Evolutionary conservation across 2,113 vertebrate genomes (phyloP), one percentile per base, ranked within the genome.

Genomic region (Oncorhynchus tshawytscha): DNA sequence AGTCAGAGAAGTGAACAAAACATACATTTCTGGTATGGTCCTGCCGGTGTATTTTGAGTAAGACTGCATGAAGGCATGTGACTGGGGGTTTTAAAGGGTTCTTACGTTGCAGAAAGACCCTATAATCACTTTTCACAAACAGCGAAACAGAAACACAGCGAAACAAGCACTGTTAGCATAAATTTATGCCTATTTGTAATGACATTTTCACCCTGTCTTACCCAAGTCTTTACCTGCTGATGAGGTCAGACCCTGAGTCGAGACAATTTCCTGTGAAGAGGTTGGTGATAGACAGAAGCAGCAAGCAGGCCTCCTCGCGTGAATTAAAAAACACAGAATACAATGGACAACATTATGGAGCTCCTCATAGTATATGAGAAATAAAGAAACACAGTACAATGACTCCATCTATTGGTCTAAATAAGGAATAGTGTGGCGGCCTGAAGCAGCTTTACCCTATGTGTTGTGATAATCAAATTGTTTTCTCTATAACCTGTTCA

Each of bases 221-320:
- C 11, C 39, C 3, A 27, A 15, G 3, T 25, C 31, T 4, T 5
- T 31, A 92, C 90, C 84, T 90, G 78, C 31, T 84, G 81, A 90
- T 85, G 29, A 77, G 82, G 71, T 81, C 82, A 5, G 2, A 72
- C 5, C 77, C 83, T 1, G 87, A 85, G 4, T 87, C 39, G 39
- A 92, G 48, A 71, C 83, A 77, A 11, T 51, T 64, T 73, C 85
- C 87, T 45, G 84, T 76, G 27, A 91, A 89, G 20, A 91, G 76
- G 71, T 70, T 89, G 82, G 72, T 85, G 66, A 92, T 78, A 39
- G 90, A 92, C 45, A 91, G 74, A 25, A 88, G 87, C 49, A 92
- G 88, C 29, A 92, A 86, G 78, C 82, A 84, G 0, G 88, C 88
- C 67, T 90, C 90, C 68, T 91, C 90, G 24, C 72, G 68, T 78